Evolutionary conservation across 2,797 vertebrate species (phyloP).

Genomic region (Sarcophilus harrisii): DNA sequence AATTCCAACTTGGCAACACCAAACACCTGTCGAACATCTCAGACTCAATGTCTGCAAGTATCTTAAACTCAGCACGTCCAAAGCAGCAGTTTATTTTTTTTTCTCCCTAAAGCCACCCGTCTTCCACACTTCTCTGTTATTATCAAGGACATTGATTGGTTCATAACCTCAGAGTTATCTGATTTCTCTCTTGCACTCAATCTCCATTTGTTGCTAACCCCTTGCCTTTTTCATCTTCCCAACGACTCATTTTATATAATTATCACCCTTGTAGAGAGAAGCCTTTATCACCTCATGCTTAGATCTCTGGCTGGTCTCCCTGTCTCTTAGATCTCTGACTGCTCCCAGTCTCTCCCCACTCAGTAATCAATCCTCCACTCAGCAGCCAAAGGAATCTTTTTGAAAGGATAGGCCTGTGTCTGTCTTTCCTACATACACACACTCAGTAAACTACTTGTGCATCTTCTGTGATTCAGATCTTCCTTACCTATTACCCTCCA

Average conservation of each 20-base stretch:
- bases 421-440: neutral
- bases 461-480: neutral
- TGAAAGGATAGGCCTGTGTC: neutral
- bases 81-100: neutral
- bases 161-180: neutral
- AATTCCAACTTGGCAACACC: neutral
- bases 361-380: neutral
- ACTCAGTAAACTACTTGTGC: neutral
- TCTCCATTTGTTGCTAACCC: neutral
- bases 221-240: neutral
- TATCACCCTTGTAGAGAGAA: neutral
- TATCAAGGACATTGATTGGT: neutral
- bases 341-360: neutral
- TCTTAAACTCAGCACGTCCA: neutral
- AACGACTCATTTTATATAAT: neutral
- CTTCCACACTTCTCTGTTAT: neutral
- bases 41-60: neutral
- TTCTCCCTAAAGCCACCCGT: neutral
- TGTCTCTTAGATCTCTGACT: neutral
- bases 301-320: neutral
- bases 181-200: neutral
- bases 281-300: neutral
- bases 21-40: neutral
- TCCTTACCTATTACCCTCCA: neutral
- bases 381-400: neutral